Evolutionary conservation across 2,888 invertebrate species (phyloP).

Genomic region (Ectemnius cavifrons): DNA sequence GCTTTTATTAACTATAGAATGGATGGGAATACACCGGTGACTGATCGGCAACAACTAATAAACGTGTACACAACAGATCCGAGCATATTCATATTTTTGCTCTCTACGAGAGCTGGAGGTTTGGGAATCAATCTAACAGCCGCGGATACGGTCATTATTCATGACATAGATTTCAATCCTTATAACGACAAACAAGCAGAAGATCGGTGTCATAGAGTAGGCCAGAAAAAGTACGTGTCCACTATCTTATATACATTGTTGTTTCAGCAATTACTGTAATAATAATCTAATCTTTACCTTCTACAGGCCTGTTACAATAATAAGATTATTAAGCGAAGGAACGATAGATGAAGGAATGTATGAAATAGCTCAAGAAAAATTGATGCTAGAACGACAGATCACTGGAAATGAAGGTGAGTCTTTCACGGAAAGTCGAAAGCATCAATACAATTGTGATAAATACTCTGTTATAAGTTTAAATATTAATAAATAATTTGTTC

Average conservation of each 20-base stretch:
- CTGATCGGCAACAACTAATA: constrained; percentile 92
- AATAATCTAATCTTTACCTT: background rate
- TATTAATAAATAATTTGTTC: constrained; percentile 26
- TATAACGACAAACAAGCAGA: constrained; percentile 99
- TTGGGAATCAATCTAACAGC: constrained; percentile 95
- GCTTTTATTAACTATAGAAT: constrained; percentile 79
- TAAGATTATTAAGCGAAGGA: constrained; percentile 89
- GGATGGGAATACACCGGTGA: constrained; percentile 94
- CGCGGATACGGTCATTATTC: constrained; percentile 96
- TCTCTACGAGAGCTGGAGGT: constrained; percentile 97
- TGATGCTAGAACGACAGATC: constrained; percentile 94
- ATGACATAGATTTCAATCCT: constrained; percentile 99
- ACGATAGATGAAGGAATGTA: constrained; percentile 97
- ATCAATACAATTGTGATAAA: background rate
- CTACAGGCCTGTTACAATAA: constrained; percentile 89
- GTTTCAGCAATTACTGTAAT: background rate
- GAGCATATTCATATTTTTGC: constrained; percentile 91
- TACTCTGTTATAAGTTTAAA: background rate
- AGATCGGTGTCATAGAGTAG: constrained; percentile 86
- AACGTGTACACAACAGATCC: constrained; percentile 90
- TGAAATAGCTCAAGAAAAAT: constrained; percentile 92
- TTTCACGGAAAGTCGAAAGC: constrained; percentile 2
- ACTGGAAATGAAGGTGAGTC: constrained; percentile 81
- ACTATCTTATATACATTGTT: background rate
- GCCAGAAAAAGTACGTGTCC: constrained; percentile 80